Evolutionary conservation across 2,113 vertebrate species (phyloP).

Genomic region (Gnathonemus echidnorhynchus): DNA sequence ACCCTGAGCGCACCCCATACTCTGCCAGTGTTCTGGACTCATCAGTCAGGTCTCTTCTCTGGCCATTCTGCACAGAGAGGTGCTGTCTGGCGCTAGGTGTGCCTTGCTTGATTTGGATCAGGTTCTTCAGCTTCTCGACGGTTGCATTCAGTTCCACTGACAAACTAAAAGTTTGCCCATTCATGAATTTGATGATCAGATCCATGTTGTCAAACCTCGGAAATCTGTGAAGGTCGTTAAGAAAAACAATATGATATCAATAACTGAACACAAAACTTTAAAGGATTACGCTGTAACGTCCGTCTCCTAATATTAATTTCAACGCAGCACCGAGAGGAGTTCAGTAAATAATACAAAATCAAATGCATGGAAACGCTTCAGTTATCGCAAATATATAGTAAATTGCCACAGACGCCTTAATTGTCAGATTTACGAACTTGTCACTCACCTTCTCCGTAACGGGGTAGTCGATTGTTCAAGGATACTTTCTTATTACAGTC

Average conservation of each 20-base stretch:
- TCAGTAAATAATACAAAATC: not conserved
- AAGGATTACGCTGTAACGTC: not conserved
- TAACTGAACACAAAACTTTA: not conserved
- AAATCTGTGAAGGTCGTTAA: not conserved
- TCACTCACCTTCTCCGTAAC: not conserved
- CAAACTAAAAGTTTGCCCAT: not conserved
- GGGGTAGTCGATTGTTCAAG: not conserved
- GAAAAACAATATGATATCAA: not conserved
- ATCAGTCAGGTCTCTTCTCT: constrained; percentile 18
- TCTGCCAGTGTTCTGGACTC: constrained; percentile 6
- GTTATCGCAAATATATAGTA: not conserved
- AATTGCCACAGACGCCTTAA: not conserved
- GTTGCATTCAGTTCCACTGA: not conserved
- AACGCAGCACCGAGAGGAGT: not conserved
- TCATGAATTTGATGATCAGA: constrained; percentile 9
- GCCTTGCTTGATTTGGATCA: not conserved
- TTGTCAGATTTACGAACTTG: not conserved
- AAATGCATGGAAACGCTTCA: not conserved
- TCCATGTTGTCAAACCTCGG: not conserved
- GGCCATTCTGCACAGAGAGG: constrained; percentile 36
- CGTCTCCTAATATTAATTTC: not conserved
- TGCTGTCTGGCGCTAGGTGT: constrained; percentile 15
- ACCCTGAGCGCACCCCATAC: constrained; percentile 34
- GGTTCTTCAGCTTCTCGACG: not conserved
- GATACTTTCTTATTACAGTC: not conserved